phyloP scores from a whole-genome alignment of 2,888 invertebrate genomes.

The Drosophila meridiana region DNA sequence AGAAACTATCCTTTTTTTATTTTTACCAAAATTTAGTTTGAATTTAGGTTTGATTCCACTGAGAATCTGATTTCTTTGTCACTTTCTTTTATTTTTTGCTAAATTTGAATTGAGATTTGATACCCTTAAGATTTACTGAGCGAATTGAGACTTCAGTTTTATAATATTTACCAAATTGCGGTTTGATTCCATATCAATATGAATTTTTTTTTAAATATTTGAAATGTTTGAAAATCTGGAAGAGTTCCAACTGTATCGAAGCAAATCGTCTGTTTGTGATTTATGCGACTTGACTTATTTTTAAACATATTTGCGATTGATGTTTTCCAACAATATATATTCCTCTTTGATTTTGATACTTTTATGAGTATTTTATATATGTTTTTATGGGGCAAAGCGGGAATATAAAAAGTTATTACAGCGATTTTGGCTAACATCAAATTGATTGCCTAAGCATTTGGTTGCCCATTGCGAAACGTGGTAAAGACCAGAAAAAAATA shows the following conservation, averaged over 20 bases:
- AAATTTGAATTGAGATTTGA: not conserved
- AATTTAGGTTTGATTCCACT: not conserved
- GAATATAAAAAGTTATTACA: not conserved
- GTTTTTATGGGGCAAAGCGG: not conserved
- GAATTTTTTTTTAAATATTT: no score
- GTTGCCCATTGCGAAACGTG: not conserved
- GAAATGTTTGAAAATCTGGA: not conserved
- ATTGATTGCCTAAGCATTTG: not conserved
- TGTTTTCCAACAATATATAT: conserved; percentile 1
- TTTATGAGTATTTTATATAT: not conserved
- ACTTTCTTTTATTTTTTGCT: not conserved
- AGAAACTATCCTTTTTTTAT: no score
- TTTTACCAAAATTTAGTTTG: no score
- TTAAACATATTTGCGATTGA: conserved; percentile 5
- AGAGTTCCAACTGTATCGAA: not conserved
- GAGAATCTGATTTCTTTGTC: no score
- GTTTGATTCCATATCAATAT: no score
- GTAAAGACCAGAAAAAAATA: not conserved
- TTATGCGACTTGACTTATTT: not conserved
- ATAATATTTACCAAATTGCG: no score
- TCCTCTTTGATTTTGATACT: not conserved
- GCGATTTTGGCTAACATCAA: not conserved
- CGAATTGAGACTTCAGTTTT: no score
- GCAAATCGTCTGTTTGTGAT: not conserved
- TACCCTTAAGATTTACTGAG: no score